Conservation (phyloP, 2,797 vertebrate species). For the Babyrousa celebensis region DNA sequence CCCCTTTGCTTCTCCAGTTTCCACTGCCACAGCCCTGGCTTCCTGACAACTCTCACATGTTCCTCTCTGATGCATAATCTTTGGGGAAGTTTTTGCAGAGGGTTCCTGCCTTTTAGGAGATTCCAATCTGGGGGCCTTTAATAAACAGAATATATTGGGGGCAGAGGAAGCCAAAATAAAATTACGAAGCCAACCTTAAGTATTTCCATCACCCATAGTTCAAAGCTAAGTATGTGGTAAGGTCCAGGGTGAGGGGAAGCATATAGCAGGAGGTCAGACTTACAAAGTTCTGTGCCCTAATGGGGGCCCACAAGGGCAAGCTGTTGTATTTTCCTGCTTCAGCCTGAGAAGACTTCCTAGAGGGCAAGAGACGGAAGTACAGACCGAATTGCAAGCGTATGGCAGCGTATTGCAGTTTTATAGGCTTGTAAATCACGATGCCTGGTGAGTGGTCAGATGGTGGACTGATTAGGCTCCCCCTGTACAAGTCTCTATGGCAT, state of each 20-base stretch:
- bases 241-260: not conserved
- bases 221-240: conserved; percentile 44
- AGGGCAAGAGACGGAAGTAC: conserved; percentile 27
- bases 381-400: conserved; percentile 48
- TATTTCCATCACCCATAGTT: conserved; percentile 49
- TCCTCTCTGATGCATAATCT: conserved; percentile 58
- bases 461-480: conserved; percentile 47
- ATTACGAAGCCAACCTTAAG: not conserved
- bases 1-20: conserved; percentile 23
- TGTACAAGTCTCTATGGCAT: conserved; percentile 66
- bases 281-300: conserved; percentile 36
- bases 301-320: not conserved
- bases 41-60: conserved; percentile 8
- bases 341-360: conserved; percentile 45
- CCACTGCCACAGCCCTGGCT: not conserved
- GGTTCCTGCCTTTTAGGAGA: conserved; percentile 40
- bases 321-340: conserved; percentile 57
- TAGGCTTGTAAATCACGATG: conserved; percentile 73
- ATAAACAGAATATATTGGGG: conserved; percentile 39
- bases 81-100: conserved; percentile 15
- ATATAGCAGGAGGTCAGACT: conserved; percentile 28
- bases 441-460: conserved; percentile 73
- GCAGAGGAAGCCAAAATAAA: conserved; percentile 54
- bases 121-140: conserved; percentile 23
- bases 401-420: conserved; percentile 53